Percentiles rank a stretch among this genome's conserved stretches.
Conservation (phyloP, 2,113 vertebrate genomes). For the Haemorhous mexicanus region DNA sequence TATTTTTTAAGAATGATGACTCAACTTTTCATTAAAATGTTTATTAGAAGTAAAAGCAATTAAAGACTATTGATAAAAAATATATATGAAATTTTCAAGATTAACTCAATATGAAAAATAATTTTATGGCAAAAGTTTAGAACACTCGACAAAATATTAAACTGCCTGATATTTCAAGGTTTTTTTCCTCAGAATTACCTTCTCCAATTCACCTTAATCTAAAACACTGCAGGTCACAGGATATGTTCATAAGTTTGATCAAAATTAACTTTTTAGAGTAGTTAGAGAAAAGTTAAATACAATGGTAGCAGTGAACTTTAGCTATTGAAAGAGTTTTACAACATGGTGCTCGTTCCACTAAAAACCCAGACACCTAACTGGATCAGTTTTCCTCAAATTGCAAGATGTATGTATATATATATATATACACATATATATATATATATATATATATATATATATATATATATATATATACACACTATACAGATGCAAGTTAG, state of each 20-base stretch:
- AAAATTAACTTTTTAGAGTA: background rate
- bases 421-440: no score
- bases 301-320: background rate
- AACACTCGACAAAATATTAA: background rate
- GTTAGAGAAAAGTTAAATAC: background rate
- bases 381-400: background rate
- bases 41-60: background rate
- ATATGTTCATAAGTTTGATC: background rate
- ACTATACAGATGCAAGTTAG: background rate
- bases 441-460: background rate
- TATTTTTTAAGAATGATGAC: background rate
- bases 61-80: background rate
- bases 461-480: no score
- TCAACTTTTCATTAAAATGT: background rate
- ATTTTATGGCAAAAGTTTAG: background rate
- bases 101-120: background rate
- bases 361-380: background rate
- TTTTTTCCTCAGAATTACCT: background rate
- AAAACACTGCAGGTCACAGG: background rate
- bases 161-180: background rate
- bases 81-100: background rate
- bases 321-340: background rate
- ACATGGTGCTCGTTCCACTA: background rate
- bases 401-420: background rate
- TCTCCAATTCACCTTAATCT: background rate